Evolutionary conservation across 2,797 vertebrate genomes (phyloP).

Genomic region (Oryzias sinensis): DNA sequence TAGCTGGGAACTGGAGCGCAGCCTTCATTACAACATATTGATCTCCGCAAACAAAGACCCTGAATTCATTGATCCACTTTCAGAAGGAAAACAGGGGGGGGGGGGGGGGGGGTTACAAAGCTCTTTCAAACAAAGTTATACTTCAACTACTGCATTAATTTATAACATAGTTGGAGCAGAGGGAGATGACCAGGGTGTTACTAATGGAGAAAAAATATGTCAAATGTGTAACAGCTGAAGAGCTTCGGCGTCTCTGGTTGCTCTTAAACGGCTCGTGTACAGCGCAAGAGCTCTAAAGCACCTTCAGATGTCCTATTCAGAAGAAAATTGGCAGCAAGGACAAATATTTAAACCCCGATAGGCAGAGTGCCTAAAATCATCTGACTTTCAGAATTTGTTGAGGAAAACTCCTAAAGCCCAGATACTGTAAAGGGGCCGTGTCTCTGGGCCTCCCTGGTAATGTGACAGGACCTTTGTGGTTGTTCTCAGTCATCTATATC

Average conservation of each 20-base stretch:
- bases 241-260: constrained; percentile 23
- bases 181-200: constrained; percentile 24
- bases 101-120: constrained; percentile 22
- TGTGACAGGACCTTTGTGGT: constrained; percentile 55
- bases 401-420: constrained; percentile 28
- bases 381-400: background rate
- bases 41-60: constrained; percentile 84
- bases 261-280: constrained; percentile 30
- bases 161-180: constrained; percentile 36
- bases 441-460: constrained; percentile 44
- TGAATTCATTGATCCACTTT: constrained; percentile 78
- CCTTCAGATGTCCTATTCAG: constrained; percentile 29
- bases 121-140: constrained; percentile 45
- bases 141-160: constrained; percentile 44
- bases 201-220: constrained; percentile 45
- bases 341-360: constrained; percentile 6
- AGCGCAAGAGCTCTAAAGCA: constrained; percentile 22
- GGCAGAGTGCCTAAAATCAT: background rate
- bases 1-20: constrained; percentile 74
- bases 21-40: constrained; percentile 86
- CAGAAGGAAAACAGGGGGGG: constrained; percentile 37
- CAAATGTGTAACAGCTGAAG: constrained; percentile 25
- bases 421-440: constrained; percentile 19
- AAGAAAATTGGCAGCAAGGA: constrained; percentile 31
- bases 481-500: constrained; percentile 50